Evolutionary conservation across 37 sponge, comb jelly and placozoan genomes (phyloP).

Genomic region (Eunapius fragilis): DNA sequence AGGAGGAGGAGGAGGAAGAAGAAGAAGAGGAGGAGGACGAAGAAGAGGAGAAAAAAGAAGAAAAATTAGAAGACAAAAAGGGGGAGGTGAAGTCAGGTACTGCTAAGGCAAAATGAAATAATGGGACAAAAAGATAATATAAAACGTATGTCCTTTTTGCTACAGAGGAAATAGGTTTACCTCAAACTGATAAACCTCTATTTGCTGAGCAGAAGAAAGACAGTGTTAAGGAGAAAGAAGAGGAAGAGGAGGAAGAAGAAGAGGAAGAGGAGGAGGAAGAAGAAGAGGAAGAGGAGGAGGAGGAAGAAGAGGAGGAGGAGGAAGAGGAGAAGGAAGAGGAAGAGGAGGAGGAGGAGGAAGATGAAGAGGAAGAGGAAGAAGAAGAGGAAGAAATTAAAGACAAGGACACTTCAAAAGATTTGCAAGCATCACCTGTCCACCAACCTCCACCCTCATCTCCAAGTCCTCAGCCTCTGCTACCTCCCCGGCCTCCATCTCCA

Average conservation of each 20-base stretch:
- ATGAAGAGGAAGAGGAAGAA: slow-evolving; percentile 33
- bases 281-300: slow-evolving; percentile 44
- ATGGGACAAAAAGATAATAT: too few relatives aligned
- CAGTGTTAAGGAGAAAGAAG: slow-evolving; percentile 12
- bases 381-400: slow-evolving; percentile 24
- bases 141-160: not conserved
- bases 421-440: not conserved
- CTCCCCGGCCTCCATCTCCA: not conserved
- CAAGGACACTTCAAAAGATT: not conserved
- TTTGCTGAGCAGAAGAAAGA: not conserved
- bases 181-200: not conserved
- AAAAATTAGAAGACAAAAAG: not conserved
- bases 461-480: not conserved
- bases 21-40: slow-evolving; percentile 38
- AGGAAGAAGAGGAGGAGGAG: slow-evolving; percentile 4
- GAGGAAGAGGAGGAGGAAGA: slow-evolving; percentile 27
- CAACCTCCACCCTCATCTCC: not conserved
- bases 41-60: slow-evolving; percentile 43
- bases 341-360: slow-evolving; percentile 36
- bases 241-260: slow-evolving; percentile 28
- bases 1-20: slow-evolving; percentile 31
- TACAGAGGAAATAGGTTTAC: not conserved
- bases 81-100: not conserved
- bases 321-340: not conserved
- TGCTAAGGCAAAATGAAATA: not conserved